Evolutionary conservation across 1,140 invertebrate species (phyloP).

Genomic region (Listronotus oregonensis): DNA sequence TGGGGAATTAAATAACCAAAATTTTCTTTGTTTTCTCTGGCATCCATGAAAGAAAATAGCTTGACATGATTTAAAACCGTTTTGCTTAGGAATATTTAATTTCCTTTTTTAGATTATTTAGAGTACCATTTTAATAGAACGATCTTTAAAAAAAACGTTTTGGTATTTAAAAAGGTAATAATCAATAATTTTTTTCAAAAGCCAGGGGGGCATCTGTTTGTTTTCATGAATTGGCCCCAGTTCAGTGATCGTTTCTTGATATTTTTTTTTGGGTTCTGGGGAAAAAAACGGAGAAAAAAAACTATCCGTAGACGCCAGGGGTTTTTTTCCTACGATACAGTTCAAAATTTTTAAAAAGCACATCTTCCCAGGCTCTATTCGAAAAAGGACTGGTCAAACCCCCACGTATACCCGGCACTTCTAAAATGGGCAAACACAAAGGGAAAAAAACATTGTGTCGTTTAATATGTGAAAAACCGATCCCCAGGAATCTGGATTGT

Average conservation of each 20-base stretch:
- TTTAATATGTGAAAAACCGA: no score
- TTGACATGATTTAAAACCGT: constrained; percentile 33
- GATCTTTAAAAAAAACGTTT: constrained; percentile 28
- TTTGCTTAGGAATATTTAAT: constrained; percentile 37
- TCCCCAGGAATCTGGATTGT: no score
- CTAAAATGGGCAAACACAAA: no score
- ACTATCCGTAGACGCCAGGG: not conserved
- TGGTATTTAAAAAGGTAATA: constrained; percentile 31
- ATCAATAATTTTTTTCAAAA: constrained; percentile 13
- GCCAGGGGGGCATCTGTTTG: constrained; percentile 23
- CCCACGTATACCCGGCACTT: no score
- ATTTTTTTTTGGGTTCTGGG: constrained; percentile 21
- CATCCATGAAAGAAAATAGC: constrained; percentile 29
- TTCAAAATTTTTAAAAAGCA: not conserved
- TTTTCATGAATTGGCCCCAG: constrained; percentile 31
- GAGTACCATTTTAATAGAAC: constrained; percentile 15
- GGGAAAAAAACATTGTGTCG: no score
- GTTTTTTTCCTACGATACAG: constrained; percentile 10
- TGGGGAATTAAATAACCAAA: constrained; percentile 36
- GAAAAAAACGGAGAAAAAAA: constrained; percentile 3
- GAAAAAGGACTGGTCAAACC: no score
- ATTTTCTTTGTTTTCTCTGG: constrained; percentile 28
- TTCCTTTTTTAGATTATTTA: constrained; percentile 36
- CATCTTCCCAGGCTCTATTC: not conserved
- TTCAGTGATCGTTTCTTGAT: constrained; percentile 25